Evolutionary conservation across 2,113 vertebrate species (phyloP).

Genomic region (Connochaetes taurinus): DNA sequence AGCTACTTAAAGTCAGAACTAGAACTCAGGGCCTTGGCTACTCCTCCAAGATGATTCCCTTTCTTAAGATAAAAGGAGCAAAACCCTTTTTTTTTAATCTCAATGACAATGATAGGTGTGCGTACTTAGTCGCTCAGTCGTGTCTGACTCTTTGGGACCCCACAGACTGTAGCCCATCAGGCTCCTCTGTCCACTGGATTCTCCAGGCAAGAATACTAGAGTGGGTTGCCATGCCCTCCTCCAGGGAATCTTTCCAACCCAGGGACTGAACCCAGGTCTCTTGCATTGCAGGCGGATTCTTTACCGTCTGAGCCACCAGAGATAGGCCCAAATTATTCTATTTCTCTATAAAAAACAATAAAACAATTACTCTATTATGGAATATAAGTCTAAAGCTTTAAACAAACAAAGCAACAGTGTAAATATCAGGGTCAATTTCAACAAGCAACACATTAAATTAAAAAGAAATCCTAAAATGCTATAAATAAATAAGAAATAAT

Average conservation of each 20-base stretch:
- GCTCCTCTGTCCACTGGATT: background rate
- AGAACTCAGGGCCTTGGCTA: background rate
- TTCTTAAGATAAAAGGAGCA: background rate
- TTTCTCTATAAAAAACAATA: background rate
- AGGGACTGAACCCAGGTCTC: background rate
- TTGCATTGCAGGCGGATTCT: background rate
- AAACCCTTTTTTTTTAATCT: background rate
- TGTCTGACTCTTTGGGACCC: background rate
- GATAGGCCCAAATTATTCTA: background rate
- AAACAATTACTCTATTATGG: background rate
- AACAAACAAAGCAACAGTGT: constrained; percentile 29
- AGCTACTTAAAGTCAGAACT: background rate
- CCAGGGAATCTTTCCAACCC: background rate
- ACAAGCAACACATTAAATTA: background rate
- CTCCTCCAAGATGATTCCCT: background rate
- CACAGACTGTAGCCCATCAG: background rate
- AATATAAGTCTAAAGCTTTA: constrained; percentile 20
- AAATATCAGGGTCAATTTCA: constrained; percentile 42
- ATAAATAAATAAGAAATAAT: constrained; percentile 36
- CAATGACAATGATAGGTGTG: background rate
- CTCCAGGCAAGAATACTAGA: background rate
- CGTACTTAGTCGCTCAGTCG: background rate
- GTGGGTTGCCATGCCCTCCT: background rate
- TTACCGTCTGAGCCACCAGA: background rate
- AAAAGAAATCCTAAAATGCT: constrained; percentile 43